Base-by-base conservation (phyloP, 2,888 invertebrate species). In the Camponotus fellah region DNA sequence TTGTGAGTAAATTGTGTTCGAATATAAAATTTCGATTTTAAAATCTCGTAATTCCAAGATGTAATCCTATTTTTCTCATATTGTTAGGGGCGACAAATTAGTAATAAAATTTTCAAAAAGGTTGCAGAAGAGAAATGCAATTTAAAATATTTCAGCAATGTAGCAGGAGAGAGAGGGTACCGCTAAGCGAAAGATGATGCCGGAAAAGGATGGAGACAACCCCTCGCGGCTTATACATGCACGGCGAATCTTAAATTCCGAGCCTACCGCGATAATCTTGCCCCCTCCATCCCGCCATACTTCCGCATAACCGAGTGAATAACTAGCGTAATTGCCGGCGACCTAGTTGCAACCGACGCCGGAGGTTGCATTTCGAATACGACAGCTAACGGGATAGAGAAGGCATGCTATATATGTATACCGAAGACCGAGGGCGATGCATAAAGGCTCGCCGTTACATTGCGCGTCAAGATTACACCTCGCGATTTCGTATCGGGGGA, bases 321-420 rank as follows among this genome's bases (percentile, higher is more conserved):
- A 93, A 92, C 92, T 91, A 90, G 85, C 84, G 91, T 92, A 92
- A 92, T 92, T 92, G 91, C 89, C 89, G 83, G 72, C 87, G 91
- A 92, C 92, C 92, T 83, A 92, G 87, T 93, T 92, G 85, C 87
- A 64, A 83, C 56, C 53, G 37, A 84, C 80, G 75, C 75, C 65
- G 62, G 60, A 37, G 82, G 80, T 85, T 83, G 85, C 88, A 83
- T 88, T 87, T 85, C 84, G 74, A 85, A 87, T 86, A 77, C 84
- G 69, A 87, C 85, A 60, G 58, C 58, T 43, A 3, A 26, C 34
- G 64, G 12, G 37, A 10, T 3, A 14, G 62, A 14, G 62, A 14
- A 43, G 56, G 37, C 49, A 40, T 9, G 12, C 2, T 26, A 26
- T 49, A 5, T 32, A 68, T 4, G 37, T 37, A 46, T 26, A 26